phyloP scores from a whole-genome alignment of 2,797 vertebrate genomes.

The Mormyrus hasselquistii region DNA sequence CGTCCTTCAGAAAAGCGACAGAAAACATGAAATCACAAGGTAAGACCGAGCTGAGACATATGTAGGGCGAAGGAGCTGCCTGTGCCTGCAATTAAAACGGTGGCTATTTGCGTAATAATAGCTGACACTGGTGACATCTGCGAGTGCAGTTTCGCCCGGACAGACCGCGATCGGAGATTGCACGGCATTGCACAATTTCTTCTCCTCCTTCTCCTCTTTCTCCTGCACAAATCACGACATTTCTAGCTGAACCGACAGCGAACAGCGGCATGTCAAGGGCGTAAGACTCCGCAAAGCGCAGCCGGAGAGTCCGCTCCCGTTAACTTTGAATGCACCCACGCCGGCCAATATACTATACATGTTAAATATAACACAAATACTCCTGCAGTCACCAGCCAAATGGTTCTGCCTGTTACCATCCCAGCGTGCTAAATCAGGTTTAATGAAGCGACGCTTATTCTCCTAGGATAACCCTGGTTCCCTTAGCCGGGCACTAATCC shows the following conservation, averaged over 20 bases:
- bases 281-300: not conserved
- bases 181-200: not conserved
- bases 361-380: not conserved
- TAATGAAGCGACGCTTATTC: not conserved
- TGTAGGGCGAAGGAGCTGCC: not conserved
- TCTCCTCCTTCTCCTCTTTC: not conserved
- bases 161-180: not conserved
- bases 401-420: not conserved
- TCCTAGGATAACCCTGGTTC: not conserved
- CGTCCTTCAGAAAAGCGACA: not conserved
- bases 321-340: not conserved
- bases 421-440: not conserved
- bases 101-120: not conserved
- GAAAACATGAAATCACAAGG: not conserved
- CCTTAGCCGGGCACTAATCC: not conserved
- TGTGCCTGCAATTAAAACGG: not conserved
- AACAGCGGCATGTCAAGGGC: not conserved
- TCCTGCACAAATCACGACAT: not conserved
- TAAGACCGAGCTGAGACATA: not conserved
- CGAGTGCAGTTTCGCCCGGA: not conserved
- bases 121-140: not conserved
- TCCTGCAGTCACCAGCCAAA: not conserved
- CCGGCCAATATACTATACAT: not conserved
- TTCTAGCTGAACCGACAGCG: not conserved
- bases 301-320: not conserved